phyloP scores from a whole-genome alignment of 2,113 vertebrate species.

The Eurypyga helias region DNA sequence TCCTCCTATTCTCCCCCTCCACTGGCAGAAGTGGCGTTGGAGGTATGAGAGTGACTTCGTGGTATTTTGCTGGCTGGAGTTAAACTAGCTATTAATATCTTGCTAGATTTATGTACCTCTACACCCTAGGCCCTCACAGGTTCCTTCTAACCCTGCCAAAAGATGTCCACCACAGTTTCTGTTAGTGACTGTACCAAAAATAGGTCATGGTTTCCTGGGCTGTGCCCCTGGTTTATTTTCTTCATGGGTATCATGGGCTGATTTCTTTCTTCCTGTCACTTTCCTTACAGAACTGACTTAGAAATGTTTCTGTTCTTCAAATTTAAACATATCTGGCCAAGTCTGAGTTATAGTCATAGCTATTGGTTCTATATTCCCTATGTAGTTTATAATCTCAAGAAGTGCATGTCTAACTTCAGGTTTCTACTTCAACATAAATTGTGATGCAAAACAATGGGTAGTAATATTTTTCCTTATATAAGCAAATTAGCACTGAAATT shows the following conservation, averaged over 20 bases:
- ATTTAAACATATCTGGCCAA: neutral
- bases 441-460: neutral
- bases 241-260: neutral
- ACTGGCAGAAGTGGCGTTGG: too few relatives aligned
- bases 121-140: neutral
- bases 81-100: neutral
- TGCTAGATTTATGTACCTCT: neutral
- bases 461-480: neutral
- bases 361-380: neutral
- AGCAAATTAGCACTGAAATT: neutral
- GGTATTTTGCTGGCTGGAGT: too few relatives aligned
- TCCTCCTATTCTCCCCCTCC: too few relatives aligned
- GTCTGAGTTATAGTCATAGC: neutral
- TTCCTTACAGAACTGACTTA: neutral
- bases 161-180: neutral
- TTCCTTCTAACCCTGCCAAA: neutral
- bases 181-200: neutral
- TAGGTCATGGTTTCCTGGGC: neutral
- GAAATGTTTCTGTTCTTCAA: neutral
- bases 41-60: too few relatives aligned
- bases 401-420: neutral
- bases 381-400: neutral
- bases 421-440: neutral
- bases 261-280: neutral
- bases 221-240: neutral